Base-by-base conservation (phyloP, 2,797 vertebrate genomes). In the Hippopotamyrus pictus region DNA sequence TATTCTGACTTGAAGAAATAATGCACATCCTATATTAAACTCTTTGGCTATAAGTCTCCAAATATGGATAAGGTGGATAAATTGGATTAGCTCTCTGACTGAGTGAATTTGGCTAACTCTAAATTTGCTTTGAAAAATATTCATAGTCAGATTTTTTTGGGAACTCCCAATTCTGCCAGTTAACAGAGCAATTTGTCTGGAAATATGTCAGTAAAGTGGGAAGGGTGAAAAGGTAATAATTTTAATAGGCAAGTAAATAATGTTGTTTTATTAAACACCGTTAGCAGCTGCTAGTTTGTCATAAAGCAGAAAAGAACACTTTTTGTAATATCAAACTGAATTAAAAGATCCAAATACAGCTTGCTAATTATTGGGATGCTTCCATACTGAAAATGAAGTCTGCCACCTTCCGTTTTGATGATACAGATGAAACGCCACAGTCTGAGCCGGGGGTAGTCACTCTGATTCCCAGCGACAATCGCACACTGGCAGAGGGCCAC, bases 21-120 rank as follows among this genome's bases (percentile, higher is more conserved):
- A 82, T 82, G 41, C 76, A 82, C 41, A 82, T 11, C 73, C 7
- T 82, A 82, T 46, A 82, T 46, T 79, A 82, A 44, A 82, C 41
- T 82, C 41, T 82, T 73, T 37, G 76, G 19, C 76, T 46, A 46
- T 82, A 82, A 46, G 41, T 44, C 76, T 46, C 76, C 76, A 82
- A 82, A 46, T 82, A 82, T 82, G 76, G 76, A 46, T 44, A 82
- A 82, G 76, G 76, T 82, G 41, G 17, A 46, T 82, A 82, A 82
- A 82, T 82, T 82, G 76, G 76, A 82, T 82, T 82, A 82, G 17
- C 19, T 82, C 76, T 82, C 76, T 82, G 41, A 82, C 76, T 82
- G 41, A 82, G 17, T 82, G 76, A 82, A 46, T 82, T 82, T 82
- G 76, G 76, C 76, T 82, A 82, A 82, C 76, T 82, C 41, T 46